Base-by-base conservation (phyloP, 2,888 invertebrate genomes). In the Eremobia ochroleuca region DNA sequence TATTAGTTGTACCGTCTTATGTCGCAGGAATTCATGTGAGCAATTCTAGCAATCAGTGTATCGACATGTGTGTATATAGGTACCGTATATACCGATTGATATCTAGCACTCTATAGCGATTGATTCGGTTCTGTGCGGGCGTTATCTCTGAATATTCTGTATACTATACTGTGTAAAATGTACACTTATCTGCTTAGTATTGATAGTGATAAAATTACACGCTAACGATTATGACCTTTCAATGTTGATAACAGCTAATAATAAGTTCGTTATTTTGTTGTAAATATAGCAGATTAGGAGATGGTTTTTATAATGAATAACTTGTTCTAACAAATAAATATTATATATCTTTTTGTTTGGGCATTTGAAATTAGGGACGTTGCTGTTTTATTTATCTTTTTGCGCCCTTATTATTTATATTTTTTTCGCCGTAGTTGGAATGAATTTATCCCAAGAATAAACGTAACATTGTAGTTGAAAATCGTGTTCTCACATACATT, bases 1-100 rank as follows among this genome's bases (percentile, higher is more conserved):
- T 55, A 64, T 64, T 75, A 58, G 25, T 11, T 11, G 62, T 52
- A 6, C 31, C 82, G 13, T 67, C 70, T 89, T 90, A 81, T 80
- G 83, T 90, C 91, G 31, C 92, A 92, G 94, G 94, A 94, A 95
- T 94, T 87, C 91, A 85, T 88, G 91, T 94, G 93, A 91, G 92
- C 93, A 93, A 90, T 90, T 81, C 81, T 85, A 85, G 73, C 68
- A 76, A 76, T 52, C 83, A 82, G 71, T 82, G 72, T 88, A 88
- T 87, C 88, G 90, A 91, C 90, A 91, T 91, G 90, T 40, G 21
- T 62, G 40, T n/a, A 34, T 49, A 34, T 34, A 18, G 28, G 25
- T 89, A 84, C 88, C 90, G 93, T 92, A 92, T 61, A 34, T 70
- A 34, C 91, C 80, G 62, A 76, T 70, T 89, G 91, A 92, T 91